phyloP scores from a whole-genome alignment of 2,113 vertebrate genomes.

The Onychostoma macrolepis region DNA sequence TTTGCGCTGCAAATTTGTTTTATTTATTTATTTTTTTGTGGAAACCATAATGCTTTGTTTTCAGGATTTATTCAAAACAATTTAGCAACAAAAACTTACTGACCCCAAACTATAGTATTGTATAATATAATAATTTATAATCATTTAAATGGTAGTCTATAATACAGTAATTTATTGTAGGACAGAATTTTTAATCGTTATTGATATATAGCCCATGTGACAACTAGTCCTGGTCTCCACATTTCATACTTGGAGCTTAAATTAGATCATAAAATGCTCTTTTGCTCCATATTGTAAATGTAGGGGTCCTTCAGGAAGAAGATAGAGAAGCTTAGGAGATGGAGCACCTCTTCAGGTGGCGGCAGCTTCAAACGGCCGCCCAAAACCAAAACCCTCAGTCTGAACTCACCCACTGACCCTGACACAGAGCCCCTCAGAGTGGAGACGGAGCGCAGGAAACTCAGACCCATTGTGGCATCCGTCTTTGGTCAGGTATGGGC shows the following conservation, averaged over 20 bases:
- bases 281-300: background rate
- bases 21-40: background rate
- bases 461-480: slow-evolving; percentile 75
- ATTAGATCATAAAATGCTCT: background rate
- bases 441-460: slow-evolving; percentile 64
- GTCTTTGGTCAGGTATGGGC: slow-evolving; percentile 80
- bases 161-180: background rate
- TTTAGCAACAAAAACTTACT: no score
- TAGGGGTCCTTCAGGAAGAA: slow-evolving; percentile 81
- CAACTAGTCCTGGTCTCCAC: background rate
- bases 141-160: no score
- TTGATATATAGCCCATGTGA: background rate
- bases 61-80: no score
- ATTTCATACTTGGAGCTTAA: background rate
- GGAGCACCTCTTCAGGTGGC: slow-evolving; percentile 70
- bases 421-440: slow-evolving; percentile 62
- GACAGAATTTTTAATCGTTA: background rate
- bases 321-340: slow-evolving; percentile 74
- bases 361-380: slow-evolving; percentile 70
- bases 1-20: background rate
- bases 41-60: background rate
- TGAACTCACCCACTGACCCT: slow-evolving; percentile 66
- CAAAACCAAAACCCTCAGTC: slow-evolving; percentile 71
- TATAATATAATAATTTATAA: no score
- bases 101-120: background rate